Evolutionary conservation across 2,113 vertebrate genomes (phyloP), one percentile per base, ranked within the genome.

Genomic region (Acrocephalus kingi): DNA sequence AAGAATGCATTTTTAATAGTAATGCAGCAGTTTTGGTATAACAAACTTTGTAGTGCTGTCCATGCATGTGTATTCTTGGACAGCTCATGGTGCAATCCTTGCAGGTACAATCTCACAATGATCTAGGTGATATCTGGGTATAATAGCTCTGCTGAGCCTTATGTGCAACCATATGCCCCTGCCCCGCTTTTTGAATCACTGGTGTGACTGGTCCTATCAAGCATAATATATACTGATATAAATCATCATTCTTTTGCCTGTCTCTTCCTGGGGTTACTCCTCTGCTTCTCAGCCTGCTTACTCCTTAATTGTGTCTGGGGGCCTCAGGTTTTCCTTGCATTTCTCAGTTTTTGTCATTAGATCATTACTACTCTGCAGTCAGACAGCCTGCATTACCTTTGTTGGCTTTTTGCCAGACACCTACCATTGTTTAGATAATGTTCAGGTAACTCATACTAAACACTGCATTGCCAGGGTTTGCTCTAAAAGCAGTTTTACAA

Each of bases 1-100:
- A 96, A 89, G 73, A 81, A 48, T 86, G 68, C 45, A 85, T 72
- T 93, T 96, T 93, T 91, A 90, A 86, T 63, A 90, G 41, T 10
- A 76, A 39, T 94, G 45, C 55, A 76, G 58, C 48, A 75, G 20
- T 87, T 96, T 59, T 78, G 80, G 54, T 54, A 39, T 81, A 86
- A 84, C 11, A 74, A 91, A 33, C 37, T 79, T 58, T 16, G 22
- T n/a, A 41, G 45, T 84, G 22, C 46, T 83, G 87, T 80, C 48
- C 31, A 49, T 80, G 31, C 22, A 21, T 62, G 74, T 87, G 37
- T 41, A 14, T 84, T 75, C 63, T 85, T 84, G 79, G 54, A 54
- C 27, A 93, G 41, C 69, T 75, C 71, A 19, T 64, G 58, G 45
- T 91, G 68, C 62, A 83, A 30, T 64, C 37, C 64, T 75, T 72